These are phyloP conservation scores for Mythimna loreyi DNA, from an alignment of 2,888 invertebrate species.

Conservation along the genomic window DNA sequence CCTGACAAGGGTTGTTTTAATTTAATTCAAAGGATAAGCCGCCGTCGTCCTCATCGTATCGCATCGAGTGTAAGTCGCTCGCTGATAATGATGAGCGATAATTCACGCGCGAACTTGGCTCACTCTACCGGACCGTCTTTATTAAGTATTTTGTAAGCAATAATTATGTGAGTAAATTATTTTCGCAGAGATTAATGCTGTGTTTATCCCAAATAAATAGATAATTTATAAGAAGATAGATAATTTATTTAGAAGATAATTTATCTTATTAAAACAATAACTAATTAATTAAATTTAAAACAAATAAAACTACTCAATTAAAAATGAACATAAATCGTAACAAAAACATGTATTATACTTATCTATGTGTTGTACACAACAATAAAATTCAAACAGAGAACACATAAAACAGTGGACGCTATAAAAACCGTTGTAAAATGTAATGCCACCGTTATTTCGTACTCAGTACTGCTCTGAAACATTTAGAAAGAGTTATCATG, in stretches of 20 bases:
- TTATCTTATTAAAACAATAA: background rate
- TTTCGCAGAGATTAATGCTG: background rate
- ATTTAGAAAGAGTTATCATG: constrained; percentile 45
- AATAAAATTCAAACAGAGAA: constrained; percentile 13
- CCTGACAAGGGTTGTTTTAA: constrained; percentile 81
- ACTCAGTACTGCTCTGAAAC: constrained; percentile 25
- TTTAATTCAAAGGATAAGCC: constrained; percentile 85
- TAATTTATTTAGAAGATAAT: no score
- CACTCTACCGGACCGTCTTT: constrained; percentile 12
- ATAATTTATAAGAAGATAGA: no score
- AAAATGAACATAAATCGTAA: constrained; percentile 4
- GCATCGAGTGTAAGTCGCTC: constrained; percentile 75
- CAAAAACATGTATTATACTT: background rate
- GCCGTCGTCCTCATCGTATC: constrained; percentile 52
- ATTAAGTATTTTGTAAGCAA: constrained; percentile 17
- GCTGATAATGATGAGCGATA: constrained; percentile 83
- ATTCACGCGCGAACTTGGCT: constrained; percentile 70
- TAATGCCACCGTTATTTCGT: constrained; percentile 27
- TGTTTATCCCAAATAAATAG: background rate
- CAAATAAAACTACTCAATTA: background rate
- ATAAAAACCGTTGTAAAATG: constrained; percentile 27
- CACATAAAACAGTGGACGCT: constrained; percentile 18
- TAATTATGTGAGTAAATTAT: constrained; percentile 30
- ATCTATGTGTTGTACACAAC: constrained; percentile 1
- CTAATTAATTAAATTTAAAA: constrained; percentile 7